Evolutionary conservation across 2,888 invertebrate species (phyloP).

Genomic region (Crossocerus cetratus): DNA sequence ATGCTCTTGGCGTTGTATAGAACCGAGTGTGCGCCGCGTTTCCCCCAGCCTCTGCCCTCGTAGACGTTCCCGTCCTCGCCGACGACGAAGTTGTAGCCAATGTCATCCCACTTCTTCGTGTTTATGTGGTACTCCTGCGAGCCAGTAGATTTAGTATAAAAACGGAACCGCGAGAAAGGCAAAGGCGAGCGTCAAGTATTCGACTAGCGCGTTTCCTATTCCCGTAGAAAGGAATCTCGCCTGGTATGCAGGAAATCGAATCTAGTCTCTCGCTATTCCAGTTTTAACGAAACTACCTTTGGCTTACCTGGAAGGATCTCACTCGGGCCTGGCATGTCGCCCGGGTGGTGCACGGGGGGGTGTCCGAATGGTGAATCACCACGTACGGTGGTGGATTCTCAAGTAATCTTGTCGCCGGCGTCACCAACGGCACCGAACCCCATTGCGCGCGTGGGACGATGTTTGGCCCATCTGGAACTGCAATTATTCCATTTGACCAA

Average conservation of each 20-base stretch:
- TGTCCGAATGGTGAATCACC: constrained; percentile 77
- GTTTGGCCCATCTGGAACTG: constrained; percentile 55
- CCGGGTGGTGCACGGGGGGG: constrained; percentile 69
- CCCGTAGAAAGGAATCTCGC: too few relatives aligned
- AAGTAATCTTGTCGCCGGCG: constrained; percentile 30
- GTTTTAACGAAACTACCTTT: background rate
- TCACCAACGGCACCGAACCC: constrained; percentile 71
- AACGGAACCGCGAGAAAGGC: background rate
- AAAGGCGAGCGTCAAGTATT: background rate
- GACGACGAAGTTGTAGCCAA: constrained; percentile 70
- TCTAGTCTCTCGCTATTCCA: too few relatives aligned
- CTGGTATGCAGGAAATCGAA: too few relatives aligned
- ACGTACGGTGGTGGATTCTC: constrained; percentile 73
- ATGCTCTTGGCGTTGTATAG: constrained; percentile 83
- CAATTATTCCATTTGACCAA: background rate
- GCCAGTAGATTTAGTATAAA: background rate
- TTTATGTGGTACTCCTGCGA: constrained; percentile 67
- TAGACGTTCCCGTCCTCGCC: constrained; percentile 72
- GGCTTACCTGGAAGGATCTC: constrained; percentile 72
- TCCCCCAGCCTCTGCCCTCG: constrained; percentile 71
- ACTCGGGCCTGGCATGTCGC: constrained; percentile 73
- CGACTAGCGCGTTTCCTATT: background rate
- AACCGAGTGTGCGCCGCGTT: constrained; percentile 64
- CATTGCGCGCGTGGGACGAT: constrained; percentile 75
- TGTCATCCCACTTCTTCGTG: constrained; percentile 63